These are phyloP conservation scores for Dascillus cervinus DNA, from an alignment of 2,888 invertebrate species.

Conservation along the genomic window DNA sequence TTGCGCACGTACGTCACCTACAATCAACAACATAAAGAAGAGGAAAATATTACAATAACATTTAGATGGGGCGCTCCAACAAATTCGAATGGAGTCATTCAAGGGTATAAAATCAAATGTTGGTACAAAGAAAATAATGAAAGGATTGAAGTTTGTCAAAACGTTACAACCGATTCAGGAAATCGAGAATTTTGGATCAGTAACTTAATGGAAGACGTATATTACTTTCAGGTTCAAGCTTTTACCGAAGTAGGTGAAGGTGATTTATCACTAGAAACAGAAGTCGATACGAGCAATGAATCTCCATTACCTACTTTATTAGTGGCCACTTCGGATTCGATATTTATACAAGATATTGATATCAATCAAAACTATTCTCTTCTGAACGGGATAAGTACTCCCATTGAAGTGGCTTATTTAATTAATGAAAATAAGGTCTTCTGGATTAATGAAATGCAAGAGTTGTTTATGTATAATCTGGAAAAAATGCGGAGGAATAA, in stretches of 20 bases:
- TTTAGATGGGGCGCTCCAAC: slow-evolving; percentile 77
- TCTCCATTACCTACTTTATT: slow-evolving; percentile 73
- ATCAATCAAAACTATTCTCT: slow-evolving; percentile 48
- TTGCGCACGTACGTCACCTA: slow-evolving; percentile 67
- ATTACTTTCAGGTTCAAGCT: slow-evolving; percentile 70
- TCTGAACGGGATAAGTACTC: slow-evolving; percentile 55
- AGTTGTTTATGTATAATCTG: slow-evolving; percentile 56
- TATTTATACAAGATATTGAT: slow-evolving; percentile 71
- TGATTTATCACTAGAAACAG: slow-evolving; percentile 55
- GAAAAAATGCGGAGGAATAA: slow-evolving; percentile 49
- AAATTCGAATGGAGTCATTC: slow-evolving; percentile 65
- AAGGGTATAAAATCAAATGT: slow-evolving; percentile 64
- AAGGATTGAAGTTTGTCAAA: slow-evolving; percentile 48
- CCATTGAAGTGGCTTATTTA: slow-evolving; percentile 60
- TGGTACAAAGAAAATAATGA: slow-evolving; percentile 49
- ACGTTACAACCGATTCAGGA: slow-evolving; percentile 45
- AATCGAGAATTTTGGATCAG: slow-evolving; percentile 52
- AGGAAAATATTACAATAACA: slow-evolving; percentile 47
- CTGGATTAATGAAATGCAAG: slow-evolving; percentile 75
- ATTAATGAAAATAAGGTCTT: slow-evolving; percentile 66
- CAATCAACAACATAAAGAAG: slow-evolving; percentile 35
- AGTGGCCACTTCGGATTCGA: slow-evolving; percentile 62
- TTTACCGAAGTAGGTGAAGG: slow-evolving; percentile 74
- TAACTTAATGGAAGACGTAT: slow-evolving; percentile 52
- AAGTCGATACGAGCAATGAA: slow-evolving; percentile 61